Evolutionary conservation across 92 coral and sea anemone genomes (phyloP).

Genomic region (Nematostella vectensis): DNA sequence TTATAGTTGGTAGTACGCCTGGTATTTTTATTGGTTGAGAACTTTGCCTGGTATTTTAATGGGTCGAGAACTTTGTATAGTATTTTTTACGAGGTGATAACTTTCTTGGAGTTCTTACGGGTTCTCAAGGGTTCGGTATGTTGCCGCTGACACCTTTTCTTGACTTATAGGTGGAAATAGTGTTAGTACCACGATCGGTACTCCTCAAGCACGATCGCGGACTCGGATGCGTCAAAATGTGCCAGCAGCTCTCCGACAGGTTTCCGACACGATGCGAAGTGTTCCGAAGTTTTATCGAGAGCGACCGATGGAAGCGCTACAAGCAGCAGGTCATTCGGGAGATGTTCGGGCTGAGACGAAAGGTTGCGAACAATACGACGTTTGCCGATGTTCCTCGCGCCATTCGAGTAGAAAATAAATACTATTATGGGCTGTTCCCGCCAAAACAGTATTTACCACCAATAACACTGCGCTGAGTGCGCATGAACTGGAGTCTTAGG

Average conservation of each 20-base stretch:
- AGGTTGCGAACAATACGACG: constrained; percentile 10
- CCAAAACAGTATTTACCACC: too few species aligned
- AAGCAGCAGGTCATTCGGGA: constrained; percentile 19
- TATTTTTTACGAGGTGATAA: too few species aligned
- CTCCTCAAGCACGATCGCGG: constrained; percentile 21
- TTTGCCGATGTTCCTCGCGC: constrained; percentile 41
- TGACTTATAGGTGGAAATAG: constrained; percentile 42
- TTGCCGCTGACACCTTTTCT: too few species aligned
- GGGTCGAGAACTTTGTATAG: too few species aligned
- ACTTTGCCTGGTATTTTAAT: too few species aligned
- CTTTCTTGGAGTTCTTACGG: too few species aligned
- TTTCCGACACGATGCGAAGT: constrained; percentile 27
- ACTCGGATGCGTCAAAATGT: constrained; percentile 16
- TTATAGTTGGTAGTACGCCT: too few species aligned
- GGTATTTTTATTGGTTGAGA: too few species aligned
- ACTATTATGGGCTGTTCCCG: constrained; percentile 12
- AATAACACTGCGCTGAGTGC: too few species aligned
- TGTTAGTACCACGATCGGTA: constrained; percentile 19
- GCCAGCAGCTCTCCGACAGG: constrained; percentile 5
- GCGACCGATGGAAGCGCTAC: constrained; percentile 34
- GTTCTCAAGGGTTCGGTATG: too few species aligned
- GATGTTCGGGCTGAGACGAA: constrained; percentile 7
- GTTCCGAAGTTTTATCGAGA: constrained; percentile 27
- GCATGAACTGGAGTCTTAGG: too few species aligned
- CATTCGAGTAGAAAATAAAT: constrained; percentile 8